phyloP scores from a whole-genome alignment of 2,113 vertebrate species.

The Strix uralensis region DNA sequence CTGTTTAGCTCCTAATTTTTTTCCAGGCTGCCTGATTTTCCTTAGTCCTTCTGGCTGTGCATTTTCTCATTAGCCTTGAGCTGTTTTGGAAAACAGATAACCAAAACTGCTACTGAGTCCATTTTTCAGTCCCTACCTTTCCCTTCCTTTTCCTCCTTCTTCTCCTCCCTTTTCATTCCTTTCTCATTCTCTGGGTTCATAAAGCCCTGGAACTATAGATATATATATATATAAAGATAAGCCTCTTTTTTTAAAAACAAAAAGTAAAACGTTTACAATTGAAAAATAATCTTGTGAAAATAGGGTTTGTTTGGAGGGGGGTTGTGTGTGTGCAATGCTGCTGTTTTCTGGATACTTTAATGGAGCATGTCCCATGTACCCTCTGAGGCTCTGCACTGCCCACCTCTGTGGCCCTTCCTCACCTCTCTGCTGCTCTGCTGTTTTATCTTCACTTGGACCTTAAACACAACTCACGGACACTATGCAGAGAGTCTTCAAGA shows the following conservation, averaged over 20 bases:
- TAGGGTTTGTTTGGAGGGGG: slow-evolving; percentile 68
- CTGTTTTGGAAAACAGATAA: slow-evolving; percentile 59
- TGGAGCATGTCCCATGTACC: slow-evolving; percentile 70
- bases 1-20: slow-evolving; percentile 61
- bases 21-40: slow-evolving; percentile 63
- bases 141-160: slow-evolving; percentile 42
- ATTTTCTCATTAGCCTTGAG: slow-evolving; percentile 61
- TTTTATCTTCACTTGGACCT: slow-evolving; percentile 73
- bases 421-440: slow-evolving; percentile 72
- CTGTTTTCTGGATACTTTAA: slow-evolving; percentile 75
- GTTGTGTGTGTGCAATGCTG: slow-evolving; percentile 67
- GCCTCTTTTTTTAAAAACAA: slow-evolving; percentile 43
- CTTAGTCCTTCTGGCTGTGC: slow-evolving; percentile 63
- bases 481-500: slow-evolving; percentile 75
- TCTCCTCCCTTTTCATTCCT: slow-evolving; percentile 50
- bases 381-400: slow-evolving; percentile 71
- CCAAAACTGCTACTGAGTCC: slow-evolving; percentile 50
- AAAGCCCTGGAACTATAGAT: slow-evolving; percentile 55
- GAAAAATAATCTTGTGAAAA: slow-evolving; percentile 60
- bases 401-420: slow-evolving; percentile 68
- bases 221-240: slow-evolving; percentile 28
- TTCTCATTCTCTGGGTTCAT: slow-evolving; percentile 58
- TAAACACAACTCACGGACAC: slow-evolving; percentile 73
- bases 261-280: slow-evolving; percentile 46
- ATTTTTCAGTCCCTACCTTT: slow-evolving; percentile 57